Evolutionary conservation across 2,113 vertebrate species (phyloP), one percentile per base, ranked within the genome.

Genomic region (Rhinichthys klamathensis): DNA sequence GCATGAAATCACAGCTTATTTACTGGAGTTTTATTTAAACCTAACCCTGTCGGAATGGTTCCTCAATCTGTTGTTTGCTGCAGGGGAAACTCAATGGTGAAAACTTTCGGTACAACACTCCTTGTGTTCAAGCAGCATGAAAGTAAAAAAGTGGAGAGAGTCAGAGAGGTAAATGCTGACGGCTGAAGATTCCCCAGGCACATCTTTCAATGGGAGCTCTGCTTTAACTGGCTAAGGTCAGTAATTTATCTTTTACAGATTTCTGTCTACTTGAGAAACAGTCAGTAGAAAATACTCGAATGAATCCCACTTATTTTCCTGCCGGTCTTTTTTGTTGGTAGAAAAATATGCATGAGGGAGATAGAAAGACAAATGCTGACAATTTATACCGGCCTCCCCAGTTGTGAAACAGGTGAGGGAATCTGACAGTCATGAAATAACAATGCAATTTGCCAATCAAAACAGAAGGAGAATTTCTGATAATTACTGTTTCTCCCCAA

Each of bases 241-340:
- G 72, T 76, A 21, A 84, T 87, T 86, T 89, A 63, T 85, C 46
- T 80, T 75, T 74, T 72, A 69, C 35, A 80, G 69, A 80, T 69
- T 78, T 86, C 67, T 82, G 38, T 81, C 44, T 51, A 32, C 76
- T 82, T 78, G 13, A 81, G 79, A 89, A 89, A 69, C 41, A 63
- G 51, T 77, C 70, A 75, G 49, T 81, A 84, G 81, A 49, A 72
- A 84, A 74, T 58, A 84, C 78, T 30, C 56, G 25, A 86, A 84
- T 77, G 76, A 73, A 12, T 84, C 38, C 79, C 73, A 79, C 58
- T 79, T 75, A 75, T 87, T 86, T 86, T 76, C 35, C 61, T 70
- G 23, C 78, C 63, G 49, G 46, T 83, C 32, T 56, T 78, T 87
- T 25, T 85, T 75, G 65, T 79, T 80, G 15, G 63, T 54, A 54